A percentile compares a stretch with the other conserved stretches of the same genome.
Conservation (phyloP, 2,888 invertebrate genomes). For the Mythimna lalbum region DNA sequence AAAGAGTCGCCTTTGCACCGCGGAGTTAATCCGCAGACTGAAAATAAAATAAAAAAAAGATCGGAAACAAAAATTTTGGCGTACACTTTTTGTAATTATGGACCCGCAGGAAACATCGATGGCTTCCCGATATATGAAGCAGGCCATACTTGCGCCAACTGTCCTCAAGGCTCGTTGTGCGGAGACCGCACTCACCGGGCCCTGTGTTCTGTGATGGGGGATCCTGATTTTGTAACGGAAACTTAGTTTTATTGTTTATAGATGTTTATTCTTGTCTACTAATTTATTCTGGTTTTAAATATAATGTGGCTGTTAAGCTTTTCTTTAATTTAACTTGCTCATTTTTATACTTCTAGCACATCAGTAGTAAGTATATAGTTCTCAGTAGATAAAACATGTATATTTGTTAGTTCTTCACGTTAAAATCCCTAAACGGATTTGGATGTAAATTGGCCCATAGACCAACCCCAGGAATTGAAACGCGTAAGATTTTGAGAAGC, state of each 20-base stretch:
- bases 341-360: neutral
- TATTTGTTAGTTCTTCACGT: too few species aligned
- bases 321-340: neutral
- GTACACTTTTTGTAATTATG: constrained; percentile 87
- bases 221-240: constrained; percentile 73
- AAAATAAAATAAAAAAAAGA: constrained; percentile 60
- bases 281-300: neutral
- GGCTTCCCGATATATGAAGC: constrained; percentile 87
- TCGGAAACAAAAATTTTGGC: constrained; percentile 81
- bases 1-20: constrained; percentile 80
- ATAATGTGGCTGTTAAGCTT: neutral
- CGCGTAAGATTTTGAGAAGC: too few species aligned
- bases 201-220: constrained; percentile 79
- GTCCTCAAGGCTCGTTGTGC: constrained; percentile 84
- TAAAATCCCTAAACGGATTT: too few species aligned
- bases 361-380: too few species aligned
- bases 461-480: too few species aligned
- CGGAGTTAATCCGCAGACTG: constrained; percentile 67
- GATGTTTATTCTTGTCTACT: neutral
- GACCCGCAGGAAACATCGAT: constrained; percentile 86
- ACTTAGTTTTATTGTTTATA: neutral
- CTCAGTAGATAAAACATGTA: neutral
- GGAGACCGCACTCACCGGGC: constrained; percentile 83
- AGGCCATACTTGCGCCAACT: constrained; percentile 80
- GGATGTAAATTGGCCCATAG: too few species aligned